Base-by-base conservation (phyloP, 2,113 vertebrate species). In the Lipotes vexillifer region DNA sequence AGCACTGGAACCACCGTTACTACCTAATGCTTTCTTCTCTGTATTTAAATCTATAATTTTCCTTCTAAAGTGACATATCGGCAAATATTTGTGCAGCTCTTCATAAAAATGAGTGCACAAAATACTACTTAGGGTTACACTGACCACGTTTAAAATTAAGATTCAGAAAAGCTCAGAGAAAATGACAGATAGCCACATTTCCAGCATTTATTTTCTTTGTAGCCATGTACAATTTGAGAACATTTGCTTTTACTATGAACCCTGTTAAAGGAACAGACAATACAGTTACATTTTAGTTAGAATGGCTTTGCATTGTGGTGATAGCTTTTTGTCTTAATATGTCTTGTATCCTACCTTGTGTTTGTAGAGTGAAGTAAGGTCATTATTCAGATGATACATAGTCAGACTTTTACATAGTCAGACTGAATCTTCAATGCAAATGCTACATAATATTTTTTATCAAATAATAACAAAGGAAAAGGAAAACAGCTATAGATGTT, bases 31-130 rank as follows among this genome's bases (percentile, higher is more conserved):
- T 81, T 81, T 86, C 44, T 29, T 41, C 63, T 61, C 72, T 81
- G 3, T 44, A 12, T 88, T 97, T 88, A 86, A 57, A 59, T 80
- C 31, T 66, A 33, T 77, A 3, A 25, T 95, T 92, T 77, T 91
- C 57, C 80, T 71, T 71, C 66, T 91, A 55, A 85, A 74, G 13
- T 88, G 31, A 61, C 33, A 38, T 71, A 46, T 69, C 23, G 10
- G 8, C 21, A 31, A 80, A 61, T 93, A 52, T 69, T 49, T 85
- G 36, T 71, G 20, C 31, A 88, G 3, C 80, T 77, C 31, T 89
- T 97, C 17, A 59, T 94, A 63, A 94, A 95, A 88, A 72, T n/a
- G 21, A 93, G 4, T 91, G 38, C 17, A 66, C n/a, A 78, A 44
- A 68, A 46, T 90, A n/a, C 57, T 92, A 33, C 33, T 95, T 11